phyloP scores from a whole-genome alignment of 2,113 vertebrate genomes.

The Propithecus coquereli region DNA sequence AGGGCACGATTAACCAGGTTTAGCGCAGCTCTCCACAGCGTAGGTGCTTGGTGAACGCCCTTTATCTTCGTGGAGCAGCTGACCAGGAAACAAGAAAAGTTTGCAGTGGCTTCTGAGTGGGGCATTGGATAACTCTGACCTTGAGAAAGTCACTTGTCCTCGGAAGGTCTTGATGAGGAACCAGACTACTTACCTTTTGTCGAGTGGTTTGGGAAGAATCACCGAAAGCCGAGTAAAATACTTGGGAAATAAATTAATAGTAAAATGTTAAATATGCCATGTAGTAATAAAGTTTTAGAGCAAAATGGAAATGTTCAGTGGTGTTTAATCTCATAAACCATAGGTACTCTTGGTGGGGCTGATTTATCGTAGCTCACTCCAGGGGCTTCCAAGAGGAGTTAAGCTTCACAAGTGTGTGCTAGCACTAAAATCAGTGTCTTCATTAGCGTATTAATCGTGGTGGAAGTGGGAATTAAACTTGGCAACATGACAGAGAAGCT shows the following conservation, averaged over 20 bases:
- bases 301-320: background rate
- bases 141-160: background rate
- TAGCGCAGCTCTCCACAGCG: background rate
- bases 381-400: constrained; percentile 13
- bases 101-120: background rate
- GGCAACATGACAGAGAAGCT: background rate
- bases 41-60: background rate
- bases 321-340: background rate
- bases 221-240: background rate
- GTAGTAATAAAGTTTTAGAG: background rate
- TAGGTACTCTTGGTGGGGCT: background rate
- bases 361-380: background rate
- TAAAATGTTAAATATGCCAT: background rate
- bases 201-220: background rate
- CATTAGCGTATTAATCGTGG: constrained; percentile 47
- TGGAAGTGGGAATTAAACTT: constrained; percentile 52
- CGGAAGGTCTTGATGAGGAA: background rate
- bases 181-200: background rate
- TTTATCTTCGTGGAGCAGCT: background rate
- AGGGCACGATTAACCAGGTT: background rate
- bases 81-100: background rate
- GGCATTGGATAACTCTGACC: background rate
- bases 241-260: background rate
- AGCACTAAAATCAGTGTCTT: constrained; percentile 62
- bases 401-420: background rate